These are phyloP conservation scores for Austrolebias charrua DNA, from an alignment of 2,797 vertebrate species.

Conservation along the genomic window DNA sequence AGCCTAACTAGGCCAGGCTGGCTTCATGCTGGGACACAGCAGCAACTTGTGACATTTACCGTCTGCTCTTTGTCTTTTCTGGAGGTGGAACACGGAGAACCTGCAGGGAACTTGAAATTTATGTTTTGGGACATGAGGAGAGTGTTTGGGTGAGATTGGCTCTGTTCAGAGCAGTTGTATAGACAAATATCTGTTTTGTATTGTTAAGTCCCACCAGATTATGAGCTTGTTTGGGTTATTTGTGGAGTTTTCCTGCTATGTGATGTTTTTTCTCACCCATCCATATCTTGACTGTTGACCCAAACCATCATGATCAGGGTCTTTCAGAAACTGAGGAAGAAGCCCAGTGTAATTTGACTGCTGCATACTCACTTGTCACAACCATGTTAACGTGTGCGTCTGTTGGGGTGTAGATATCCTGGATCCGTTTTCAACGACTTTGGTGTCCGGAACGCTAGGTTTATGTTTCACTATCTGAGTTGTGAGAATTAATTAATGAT, in stretches of 20 bases:
- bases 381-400: slow-evolving; percentile 14
- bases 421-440: slow-evolving; percentile 53
- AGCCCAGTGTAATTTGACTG: slow-evolving; percentile 35
- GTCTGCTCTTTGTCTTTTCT: slow-evolving; percentile 48
- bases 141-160: neutral
- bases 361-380: slow-evolving; percentile 29
- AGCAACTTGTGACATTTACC: slow-evolving; percentile 49
- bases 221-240: neutral
- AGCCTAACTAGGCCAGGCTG: slow-evolving; percentile 54
- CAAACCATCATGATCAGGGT: slow-evolving; percentile 38
- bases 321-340: slow-evolving; percentile 28
- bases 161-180: slow-evolving; percentile 7
- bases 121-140: slow-evolving; percentile 12
- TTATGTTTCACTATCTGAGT: slow-evolving; percentile 63
- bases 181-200: neutral
- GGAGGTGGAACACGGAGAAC: slow-evolving; percentile 49
- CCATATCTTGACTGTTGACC: slow-evolving; percentile 44
- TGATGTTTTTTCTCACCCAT: no score
- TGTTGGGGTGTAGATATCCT: slow-evolving; percentile 49
- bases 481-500: slow-evolving; percentile 55
- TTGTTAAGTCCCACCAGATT: neutral
- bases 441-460: slow-evolving; percentile 57
- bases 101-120: slow-evolving; percentile 17
- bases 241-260: no score
- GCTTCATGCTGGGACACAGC: slow-evolving; percentile 34